phyloP scores from a whole-genome alignment of 2,797 vertebrate genomes.

The Liasis olivaceus region DNA sequence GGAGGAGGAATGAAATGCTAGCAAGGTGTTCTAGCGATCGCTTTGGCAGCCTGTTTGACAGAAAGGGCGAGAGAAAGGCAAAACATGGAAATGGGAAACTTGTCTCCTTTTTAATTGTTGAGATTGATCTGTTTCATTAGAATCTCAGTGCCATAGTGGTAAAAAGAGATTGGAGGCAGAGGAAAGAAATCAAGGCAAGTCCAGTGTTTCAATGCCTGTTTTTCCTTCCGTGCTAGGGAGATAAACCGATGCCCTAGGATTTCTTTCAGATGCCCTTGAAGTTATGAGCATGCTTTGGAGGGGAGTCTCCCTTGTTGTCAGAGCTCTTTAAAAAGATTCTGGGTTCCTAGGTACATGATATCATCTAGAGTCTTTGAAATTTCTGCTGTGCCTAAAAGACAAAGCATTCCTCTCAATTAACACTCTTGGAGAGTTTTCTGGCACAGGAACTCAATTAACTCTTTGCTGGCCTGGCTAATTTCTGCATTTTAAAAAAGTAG shows the following conservation, averaged over 20 bases:
- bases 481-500: conserved; percentile 76
- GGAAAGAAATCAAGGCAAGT: neutral
- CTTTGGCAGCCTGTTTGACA: neutral
- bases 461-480: conserved; percentile 76
- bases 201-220: neutral
- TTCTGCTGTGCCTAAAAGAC: conserved; percentile 72
- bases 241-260: conserved; percentile 5
- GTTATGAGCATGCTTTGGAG: conserved; percentile 11
- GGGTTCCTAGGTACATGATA: conserved; percentile 59
- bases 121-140: neutral
- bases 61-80: neutral
- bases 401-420: conserved; percentile 75
- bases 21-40: neutral
- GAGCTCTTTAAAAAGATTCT: conserved; percentile 17
- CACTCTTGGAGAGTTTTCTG: conserved; percentile 73
- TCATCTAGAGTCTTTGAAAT: conserved; percentile 63
- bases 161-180: neutral
- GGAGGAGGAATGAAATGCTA: neutral
- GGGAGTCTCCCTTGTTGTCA: conserved; percentile 43
- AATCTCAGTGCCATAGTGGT: neutral
- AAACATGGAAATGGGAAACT: neutral
- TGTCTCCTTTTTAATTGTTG: neutral
- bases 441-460: conserved; percentile 74
- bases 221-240: neutral
- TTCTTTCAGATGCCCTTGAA: neutral